phyloP scores from a whole-genome alignment of 1,140 invertebrate species.

The Samia ricini region DNA sequence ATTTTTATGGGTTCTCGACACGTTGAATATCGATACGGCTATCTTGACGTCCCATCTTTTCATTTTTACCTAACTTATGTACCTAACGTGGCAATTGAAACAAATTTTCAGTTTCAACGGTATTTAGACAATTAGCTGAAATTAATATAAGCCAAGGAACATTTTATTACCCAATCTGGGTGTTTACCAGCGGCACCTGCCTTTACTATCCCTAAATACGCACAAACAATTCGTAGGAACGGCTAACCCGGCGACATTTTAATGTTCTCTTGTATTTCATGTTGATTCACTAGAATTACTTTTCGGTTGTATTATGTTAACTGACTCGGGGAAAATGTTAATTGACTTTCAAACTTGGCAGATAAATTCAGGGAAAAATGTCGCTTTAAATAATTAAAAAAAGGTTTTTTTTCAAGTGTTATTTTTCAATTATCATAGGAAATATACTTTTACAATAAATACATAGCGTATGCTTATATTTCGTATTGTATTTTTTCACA shows the following conservation, averaged over 20 bases:
- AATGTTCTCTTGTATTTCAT: constrained; percentile 3
- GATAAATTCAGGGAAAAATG: neutral
- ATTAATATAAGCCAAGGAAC: neutral
- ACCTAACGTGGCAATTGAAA: too few species aligned
- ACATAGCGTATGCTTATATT: too few species aligned
- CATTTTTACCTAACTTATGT: too few species aligned
- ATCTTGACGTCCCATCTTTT: too few species aligned
- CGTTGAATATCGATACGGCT: too few species aligned
- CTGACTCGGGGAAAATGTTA: constrained; percentile 18
- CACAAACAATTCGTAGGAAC: neutral
- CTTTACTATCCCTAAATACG: neutral
- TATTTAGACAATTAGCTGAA: neutral
- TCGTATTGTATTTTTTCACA: too few species aligned
- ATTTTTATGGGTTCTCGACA: too few species aligned
- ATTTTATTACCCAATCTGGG: neutral
- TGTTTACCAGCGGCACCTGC: neutral
- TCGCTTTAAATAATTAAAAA: neutral
- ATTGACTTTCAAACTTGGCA: constrained; percentile 12
- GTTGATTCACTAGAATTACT: constrained; percentile 33
- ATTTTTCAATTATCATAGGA: too few species aligned
- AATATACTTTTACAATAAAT: too few species aligned
- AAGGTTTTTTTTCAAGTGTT: neutral
- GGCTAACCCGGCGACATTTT: neutral
- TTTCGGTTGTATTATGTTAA: constrained; percentile 12
- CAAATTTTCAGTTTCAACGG: neutral